Evolutionary conservation across 2,113 vertebrate genomes (phyloP).

Genomic region (Apus apus): DNA sequence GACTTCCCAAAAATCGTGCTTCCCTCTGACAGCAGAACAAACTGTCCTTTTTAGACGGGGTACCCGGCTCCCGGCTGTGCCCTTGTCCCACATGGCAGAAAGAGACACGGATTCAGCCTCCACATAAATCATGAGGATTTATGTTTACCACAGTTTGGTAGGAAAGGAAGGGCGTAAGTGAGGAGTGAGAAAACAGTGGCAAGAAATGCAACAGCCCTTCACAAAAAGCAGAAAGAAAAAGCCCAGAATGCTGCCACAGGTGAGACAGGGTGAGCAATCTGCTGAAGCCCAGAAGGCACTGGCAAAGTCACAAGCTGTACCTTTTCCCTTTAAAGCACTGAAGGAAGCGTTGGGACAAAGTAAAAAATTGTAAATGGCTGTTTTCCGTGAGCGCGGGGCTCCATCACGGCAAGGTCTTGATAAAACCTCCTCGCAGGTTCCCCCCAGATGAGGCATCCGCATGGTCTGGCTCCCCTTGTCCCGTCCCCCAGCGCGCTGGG

Average conservation of each 20-base stretch:
- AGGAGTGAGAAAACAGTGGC: rapidly evolving
- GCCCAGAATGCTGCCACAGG: not conserved
- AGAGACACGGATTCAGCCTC: rapidly evolving
- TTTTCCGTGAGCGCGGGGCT: not conserved
- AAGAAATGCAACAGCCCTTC: not conserved
- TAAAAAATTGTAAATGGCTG: rapidly evolving
- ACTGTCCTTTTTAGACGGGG: not conserved
- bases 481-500: too few species aligned
- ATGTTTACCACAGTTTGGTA: not conserved
- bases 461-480: not conserved
- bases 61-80: rapidly evolving
- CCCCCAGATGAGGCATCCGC: not conserved
- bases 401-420: not conserved
- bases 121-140: too few species aligned
- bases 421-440: too few species aligned
- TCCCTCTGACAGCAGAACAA: rapidly evolving
- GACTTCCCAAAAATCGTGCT: not conserved
- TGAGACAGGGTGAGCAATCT: rapidly evolving
- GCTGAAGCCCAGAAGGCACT: not conserved
- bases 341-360: not conserved
- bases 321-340: not conserved
- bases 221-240: not conserved
- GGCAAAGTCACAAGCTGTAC: rapidly evolving
- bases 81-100: not conserved
- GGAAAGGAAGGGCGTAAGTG: not conserved